Evolutionary conservation across 2,888 invertebrate species (phyloP).

Genomic region (Hecatera dysodea): DNA sequence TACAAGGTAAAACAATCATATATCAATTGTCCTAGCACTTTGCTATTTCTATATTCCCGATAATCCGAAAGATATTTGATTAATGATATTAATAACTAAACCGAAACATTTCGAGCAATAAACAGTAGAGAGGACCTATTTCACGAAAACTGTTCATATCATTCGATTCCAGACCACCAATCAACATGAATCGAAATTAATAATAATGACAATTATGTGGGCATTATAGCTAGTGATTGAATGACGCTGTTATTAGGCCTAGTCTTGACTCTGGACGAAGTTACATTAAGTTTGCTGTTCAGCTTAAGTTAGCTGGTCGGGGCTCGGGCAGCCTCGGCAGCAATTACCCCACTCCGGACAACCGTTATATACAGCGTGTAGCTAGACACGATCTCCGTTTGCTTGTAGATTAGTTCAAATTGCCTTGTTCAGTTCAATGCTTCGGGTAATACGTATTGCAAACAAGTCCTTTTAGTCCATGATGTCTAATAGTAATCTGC

Average conservation of each 20-base stretch:
- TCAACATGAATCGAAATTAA: constrained; percentile 36
- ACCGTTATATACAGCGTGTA: constrained; percentile 56
- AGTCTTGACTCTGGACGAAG: constrained; percentile 70
- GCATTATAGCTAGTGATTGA: constrained; percentile 64
- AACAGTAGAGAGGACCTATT: constrained; percentile 3
- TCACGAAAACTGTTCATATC: constrained; percentile 5
- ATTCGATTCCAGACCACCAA: constrained; percentile 19
- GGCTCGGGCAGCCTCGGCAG: constrained; percentile 65
- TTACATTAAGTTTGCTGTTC: constrained; percentile 81
- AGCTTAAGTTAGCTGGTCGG: constrained; percentile 77
- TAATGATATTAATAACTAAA: constrained; percentile 17
- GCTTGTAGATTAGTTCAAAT: constrained; percentile 78
- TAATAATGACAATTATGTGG: constrained; percentile 46
- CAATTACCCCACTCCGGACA: constrained; percentile 67
- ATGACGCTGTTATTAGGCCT: constrained; percentile 72
- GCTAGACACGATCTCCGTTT: constrained; percentile 68
- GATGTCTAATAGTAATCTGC: constrained; percentile 63
- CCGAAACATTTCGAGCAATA: constrained; percentile 1
- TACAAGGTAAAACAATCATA: constrained; percentile 3
- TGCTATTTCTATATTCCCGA: background rate
- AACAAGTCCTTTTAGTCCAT: constrained; percentile 71
- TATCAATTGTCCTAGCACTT: background rate
- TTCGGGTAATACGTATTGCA: constrained; percentile 77
- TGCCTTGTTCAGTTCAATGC: constrained; percentile 78
- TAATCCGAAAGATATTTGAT: constrained; percentile 27